Base-by-base conservation (phyloP, 2,888 invertebrate genomes). In the Cylloceria caligata region DNA sequence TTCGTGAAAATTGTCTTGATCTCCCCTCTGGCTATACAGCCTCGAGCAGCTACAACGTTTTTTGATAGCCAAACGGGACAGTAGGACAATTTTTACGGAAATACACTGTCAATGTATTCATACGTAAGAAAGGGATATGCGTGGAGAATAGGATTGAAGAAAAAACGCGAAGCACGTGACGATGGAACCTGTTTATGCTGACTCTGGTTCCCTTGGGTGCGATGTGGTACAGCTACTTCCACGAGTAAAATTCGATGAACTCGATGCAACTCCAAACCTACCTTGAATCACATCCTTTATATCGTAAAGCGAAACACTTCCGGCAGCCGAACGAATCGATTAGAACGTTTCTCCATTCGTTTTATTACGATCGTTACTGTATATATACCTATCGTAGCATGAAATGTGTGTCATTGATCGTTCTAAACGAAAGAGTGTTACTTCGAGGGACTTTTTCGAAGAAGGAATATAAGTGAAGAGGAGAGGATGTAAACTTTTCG, bases 401-500 rank as follows among this genome's bases (percentile, higher is more conserved):
- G 34, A 69, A 69, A 57, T 64, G 45, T 57, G 36, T 9, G 24
- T 52, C 67, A 27, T 64, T 64, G 64, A 69, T 69, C 64, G 55
- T 27, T 24, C 30, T 11, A 30, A 27, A 65, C 13, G 69, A 69
- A 36, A 62, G 45, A 65, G 27, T 80, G 24, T 16, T 67, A 21
- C 21, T 30, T 65, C 47, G 9, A 19, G 80, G 64, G 55, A 55
- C 49, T 19, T 69, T 71, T 49, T 71, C 68, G 13, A 74, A 52
- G 36, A 24, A 73, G 27, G 68, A 30, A 21, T 45, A 52, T 19
- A 34, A 3, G 39, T 60, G 42, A 57, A 47, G n/a, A n/a, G n/a
- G 36, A 30, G 62, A 39, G n/a, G 81, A 36, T 77, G 81, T 81
- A 81, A 77, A 81, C 67, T 81, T 81, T 81, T 81, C 73, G 77